Conservation (phyloP, 2,113 vertebrate genomes). For the Terrapene triunguis region DNA sequence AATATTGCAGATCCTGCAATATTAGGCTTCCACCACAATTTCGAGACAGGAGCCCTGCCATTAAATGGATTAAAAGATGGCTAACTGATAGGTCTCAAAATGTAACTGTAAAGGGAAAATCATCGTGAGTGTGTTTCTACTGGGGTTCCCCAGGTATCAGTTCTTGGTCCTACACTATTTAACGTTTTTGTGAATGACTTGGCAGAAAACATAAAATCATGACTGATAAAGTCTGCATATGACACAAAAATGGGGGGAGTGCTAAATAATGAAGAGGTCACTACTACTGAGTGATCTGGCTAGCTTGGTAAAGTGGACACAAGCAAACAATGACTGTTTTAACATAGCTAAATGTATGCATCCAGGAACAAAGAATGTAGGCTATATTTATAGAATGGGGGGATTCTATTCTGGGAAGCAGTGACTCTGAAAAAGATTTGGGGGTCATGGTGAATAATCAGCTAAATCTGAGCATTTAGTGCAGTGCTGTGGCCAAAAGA, state of each 20-base stretch:
- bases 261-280: not conserved
- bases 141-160: not conserved
- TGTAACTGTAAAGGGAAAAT: not conserved
- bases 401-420: no score
- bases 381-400: no score
- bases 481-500: no score
- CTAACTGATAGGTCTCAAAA: not conserved
- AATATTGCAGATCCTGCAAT: no score
- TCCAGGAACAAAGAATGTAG: no score
- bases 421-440: no score
- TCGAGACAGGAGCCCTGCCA: not conserved
- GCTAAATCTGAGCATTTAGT: no score
- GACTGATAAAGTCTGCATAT: not conserved
- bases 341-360: not conserved
- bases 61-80: not conserved
- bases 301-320: not conserved
- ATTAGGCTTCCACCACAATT: no score
- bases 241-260: not conserved
- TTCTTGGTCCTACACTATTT: not conserved
- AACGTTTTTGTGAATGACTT: not conserved
- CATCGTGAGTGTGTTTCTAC: not conserved
- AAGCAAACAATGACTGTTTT: not conserved
- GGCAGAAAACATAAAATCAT: not conserved
- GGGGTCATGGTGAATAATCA: no score
- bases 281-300: not conserved